Evolutionary conservation across 2,797 vertebrate species (phyloP).

Genomic region (Xyrichtys novacula): DNA sequence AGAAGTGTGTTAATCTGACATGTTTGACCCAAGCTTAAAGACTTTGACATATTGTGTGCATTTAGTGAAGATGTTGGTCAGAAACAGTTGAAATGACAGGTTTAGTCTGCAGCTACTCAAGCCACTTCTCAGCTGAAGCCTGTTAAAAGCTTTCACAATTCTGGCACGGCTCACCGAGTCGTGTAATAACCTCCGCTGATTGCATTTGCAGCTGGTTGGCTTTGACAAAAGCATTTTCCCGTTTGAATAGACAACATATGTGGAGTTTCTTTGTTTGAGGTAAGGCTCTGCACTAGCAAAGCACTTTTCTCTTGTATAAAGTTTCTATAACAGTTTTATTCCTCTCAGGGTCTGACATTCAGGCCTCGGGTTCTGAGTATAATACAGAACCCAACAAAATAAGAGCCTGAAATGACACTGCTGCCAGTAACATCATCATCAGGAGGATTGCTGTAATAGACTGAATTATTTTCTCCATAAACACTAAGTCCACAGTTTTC

Average conservation of each 20-base stretch:
- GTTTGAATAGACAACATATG: slow-evolving; percentile 68
- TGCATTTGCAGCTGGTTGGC: slow-evolving; percentile 76
- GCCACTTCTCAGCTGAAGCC: slow-evolving; percentile 45
- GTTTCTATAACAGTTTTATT: slow-evolving; percentile 21
- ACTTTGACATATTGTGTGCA: neutral
- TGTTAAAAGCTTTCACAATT: slow-evolving; percentile 53
- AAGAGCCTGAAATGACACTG: slow-evolving; percentile 18
- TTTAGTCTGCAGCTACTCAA: slow-evolving; percentile 45
- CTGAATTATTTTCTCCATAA: slow-evolving; percentile 4
- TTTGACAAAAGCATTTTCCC: slow-evolving; percentile 63
- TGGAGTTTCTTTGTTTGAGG: slow-evolving; percentile 52
- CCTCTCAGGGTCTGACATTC: slow-evolving; percentile 16
- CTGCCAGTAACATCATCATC: slow-evolving; percentile 8
- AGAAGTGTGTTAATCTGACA: slow-evolving; percentile 9
- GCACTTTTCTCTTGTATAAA: slow-evolving; percentile 14
- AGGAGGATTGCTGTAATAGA: slow-evolving; percentile 7
- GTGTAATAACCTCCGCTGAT: slow-evolving; percentile 68
- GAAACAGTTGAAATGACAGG: slow-evolving; percentile 32
- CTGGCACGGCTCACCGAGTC: slow-evolving; percentile 58
- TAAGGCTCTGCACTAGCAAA: slow-evolving; percentile 11
- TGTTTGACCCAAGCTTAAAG: neutral
- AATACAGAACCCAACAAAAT: slow-evolving; percentile 25
- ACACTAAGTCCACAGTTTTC: slow-evolving; percentile 23
- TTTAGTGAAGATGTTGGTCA: slow-evolving; percentile 9
- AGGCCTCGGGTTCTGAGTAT: slow-evolving; percentile 5